A percentile compares a stretch with the other conserved stretches of the same genome.
Evolutionary conservation across 2,797 vertebrate species (phyloP).

Genomic region (Natrix natrix): DNA sequence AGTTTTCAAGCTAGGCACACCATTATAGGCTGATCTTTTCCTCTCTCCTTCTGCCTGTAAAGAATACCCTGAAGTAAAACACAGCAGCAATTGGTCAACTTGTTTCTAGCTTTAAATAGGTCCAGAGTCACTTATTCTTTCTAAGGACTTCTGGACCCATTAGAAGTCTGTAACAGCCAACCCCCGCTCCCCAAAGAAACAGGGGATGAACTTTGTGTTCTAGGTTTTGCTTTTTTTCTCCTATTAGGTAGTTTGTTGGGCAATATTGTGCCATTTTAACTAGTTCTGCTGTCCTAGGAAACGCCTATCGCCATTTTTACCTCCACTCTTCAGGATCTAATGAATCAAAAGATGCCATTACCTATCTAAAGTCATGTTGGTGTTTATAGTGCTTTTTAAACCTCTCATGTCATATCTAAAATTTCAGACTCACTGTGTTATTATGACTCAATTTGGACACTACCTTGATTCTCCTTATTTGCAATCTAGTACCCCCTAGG

Average conservation of each 20-base stretch:
- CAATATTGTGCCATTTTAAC: background rate
- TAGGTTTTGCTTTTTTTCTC: background rate
- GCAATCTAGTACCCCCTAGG: background rate
- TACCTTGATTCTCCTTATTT: background rate
- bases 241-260: background rate
- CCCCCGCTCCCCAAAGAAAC: conserved; percentile 18
- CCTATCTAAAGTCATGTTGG: background rate
- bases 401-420: background rate
- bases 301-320: background rate
- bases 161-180: conserved; percentile 61
- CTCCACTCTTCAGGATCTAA: background rate
- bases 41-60: conserved; percentile 64
- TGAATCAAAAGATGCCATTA: background rate
- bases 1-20: conserved; percentile 89
- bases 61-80: conserved; percentile 73
- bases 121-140: conserved; percentile 71
- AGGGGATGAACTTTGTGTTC: conserved; percentile 7
- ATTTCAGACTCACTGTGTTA: background rate
- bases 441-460: background rate
- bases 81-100: conserved; percentile 71
- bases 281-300: background rate
- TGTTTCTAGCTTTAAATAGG: conserved; percentile 71
- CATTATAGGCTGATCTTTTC: conserved; percentile 79
- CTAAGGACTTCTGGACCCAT: conserved; percentile 66
- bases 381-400: background rate